Evolutionary conservation across 2,113 vertebrate genomes (phyloP), one percentile per base, ranked within the genome.

Genomic region (Anser cygnoides): DNA sequence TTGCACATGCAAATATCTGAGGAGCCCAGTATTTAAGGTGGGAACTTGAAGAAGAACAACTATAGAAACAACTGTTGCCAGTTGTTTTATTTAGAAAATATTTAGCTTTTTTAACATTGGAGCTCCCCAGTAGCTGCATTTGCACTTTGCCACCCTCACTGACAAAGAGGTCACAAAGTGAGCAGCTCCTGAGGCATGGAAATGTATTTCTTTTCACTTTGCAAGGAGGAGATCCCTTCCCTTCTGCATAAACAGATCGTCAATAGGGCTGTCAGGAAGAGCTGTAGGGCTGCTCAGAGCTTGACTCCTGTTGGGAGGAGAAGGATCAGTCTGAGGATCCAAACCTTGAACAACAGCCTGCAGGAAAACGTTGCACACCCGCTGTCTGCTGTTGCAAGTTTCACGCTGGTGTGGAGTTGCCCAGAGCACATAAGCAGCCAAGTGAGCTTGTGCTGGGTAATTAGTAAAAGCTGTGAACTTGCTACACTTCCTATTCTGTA

Each of bases 321-420:
- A 95, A 8, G 13, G 16, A 28, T 35, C 2, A 3, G 28, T 49
- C 26, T 28, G 31, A 54, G 59, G 33, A 59, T 77, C 37, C n/a
- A 49, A 29, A 39, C 35, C 44, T 92, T 1, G 2, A 59, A 19
- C 4, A 29, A 22, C 35, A 39, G 26, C 28, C 28, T 7, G 29
- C 49, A 39, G 67, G 35, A 39, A 31, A 29, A 72, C 4, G 13
- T 19, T 18, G 33, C 13, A 4, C 12, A 8, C 33, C 65, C 55
- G 10, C 37, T 0, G 0, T n/a, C 63, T 28, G 25, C 65, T 0
- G 0, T 49, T 43, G 33, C 31, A 39, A 17, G 26, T n/a, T 85
- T 29, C 28, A 54, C 46, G 19, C 1, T 7, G 13, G 8, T 18
- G 28, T 54, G 8, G 37, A 25, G 28, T 16, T 84, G 80, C 92